Conservation (phyloP, 2,888 invertebrate genomes). For the Sinelater perroti region DNA sequence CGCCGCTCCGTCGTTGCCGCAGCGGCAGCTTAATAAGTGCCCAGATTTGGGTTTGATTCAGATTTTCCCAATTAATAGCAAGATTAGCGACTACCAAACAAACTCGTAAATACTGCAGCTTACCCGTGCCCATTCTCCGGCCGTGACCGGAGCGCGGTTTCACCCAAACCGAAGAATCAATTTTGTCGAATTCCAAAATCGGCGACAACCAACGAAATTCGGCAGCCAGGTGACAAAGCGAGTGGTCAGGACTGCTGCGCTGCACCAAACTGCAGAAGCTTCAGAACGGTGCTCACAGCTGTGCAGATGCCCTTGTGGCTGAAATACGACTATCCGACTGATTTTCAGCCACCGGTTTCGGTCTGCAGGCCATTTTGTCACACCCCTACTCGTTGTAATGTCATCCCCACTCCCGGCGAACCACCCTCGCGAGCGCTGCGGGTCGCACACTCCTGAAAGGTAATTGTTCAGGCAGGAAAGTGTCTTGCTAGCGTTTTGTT, state of each 20-base stretch:
- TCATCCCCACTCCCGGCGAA: constrained; percentile 55
- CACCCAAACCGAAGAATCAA: constrained; percentile 67
- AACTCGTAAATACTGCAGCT: too few species aligned
- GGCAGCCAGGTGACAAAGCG: too few species aligned
- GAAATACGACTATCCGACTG: constrained; percentile 58
- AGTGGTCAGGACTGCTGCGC: too few species aligned
- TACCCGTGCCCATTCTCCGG: constrained; percentile 81
- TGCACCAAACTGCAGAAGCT: too few species aligned
- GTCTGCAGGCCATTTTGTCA: constrained; percentile 71
- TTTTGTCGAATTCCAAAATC: constrained; percentile 50
- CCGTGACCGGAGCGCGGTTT: constrained; percentile 70
- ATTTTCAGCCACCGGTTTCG: constrained; percentile 60
- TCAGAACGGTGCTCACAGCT: constrained; percentile 18
- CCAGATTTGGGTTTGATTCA: too few species aligned
- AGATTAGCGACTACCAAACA: too few species aligned
- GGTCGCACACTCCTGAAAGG: constrained; percentile 28
- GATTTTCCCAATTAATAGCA: too few species aligned
- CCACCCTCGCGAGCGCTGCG: constrained; percentile 47
- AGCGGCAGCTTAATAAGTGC: too few species aligned
- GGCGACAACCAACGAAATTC: too few species aligned
- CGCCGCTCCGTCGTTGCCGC: too few species aligned
- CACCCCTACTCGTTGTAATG: constrained; percentile 58
- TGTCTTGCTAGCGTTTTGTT: constrained; percentile 6
- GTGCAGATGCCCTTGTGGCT: constrained; percentile 39
- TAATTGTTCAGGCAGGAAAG: constrained; percentile 29